Evolutionary conservation across 2,113 vertebrate genomes (phyloP).

Genomic region (Eolophus roseicapilla): DNA sequence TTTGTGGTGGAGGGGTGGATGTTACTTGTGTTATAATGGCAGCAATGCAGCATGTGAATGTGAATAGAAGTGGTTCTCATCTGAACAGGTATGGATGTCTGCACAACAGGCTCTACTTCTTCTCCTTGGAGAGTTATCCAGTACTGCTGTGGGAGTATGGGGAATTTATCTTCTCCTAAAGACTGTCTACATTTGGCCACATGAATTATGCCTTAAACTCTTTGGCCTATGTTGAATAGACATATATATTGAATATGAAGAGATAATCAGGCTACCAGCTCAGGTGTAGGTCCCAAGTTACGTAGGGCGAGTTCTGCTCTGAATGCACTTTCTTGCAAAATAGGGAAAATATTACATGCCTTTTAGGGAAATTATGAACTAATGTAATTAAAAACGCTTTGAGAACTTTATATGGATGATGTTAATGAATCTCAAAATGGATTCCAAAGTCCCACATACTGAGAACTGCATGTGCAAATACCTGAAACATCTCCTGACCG

Average conservation of each 20-base stretch:
- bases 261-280: not conserved
- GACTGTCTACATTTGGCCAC: not conserved
- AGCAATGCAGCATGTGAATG: too few species aligned
- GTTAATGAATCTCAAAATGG: not conserved
- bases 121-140: not conserved
- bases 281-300: not conserved
- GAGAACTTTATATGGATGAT: not conserved
- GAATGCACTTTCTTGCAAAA: not conserved
- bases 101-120: not conserved
- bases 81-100: not conserved
- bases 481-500: fast-evolving
- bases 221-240: not conserved
- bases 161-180: not conserved
- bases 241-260: not conserved
- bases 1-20: not conserved
- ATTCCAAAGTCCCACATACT: not conserved
- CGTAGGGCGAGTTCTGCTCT: not conserved
- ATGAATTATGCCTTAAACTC: not conserved
- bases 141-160: not conserved
- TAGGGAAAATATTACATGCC: not conserved
- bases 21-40: not conserved
- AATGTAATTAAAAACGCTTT: not conserved
- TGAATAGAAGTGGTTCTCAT: not conserved
- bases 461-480: not conserved
- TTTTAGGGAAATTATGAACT: not conserved